Conservation (phyloP, 2,888 invertebrate genomes). For the Drosophila picticornis region DNA sequence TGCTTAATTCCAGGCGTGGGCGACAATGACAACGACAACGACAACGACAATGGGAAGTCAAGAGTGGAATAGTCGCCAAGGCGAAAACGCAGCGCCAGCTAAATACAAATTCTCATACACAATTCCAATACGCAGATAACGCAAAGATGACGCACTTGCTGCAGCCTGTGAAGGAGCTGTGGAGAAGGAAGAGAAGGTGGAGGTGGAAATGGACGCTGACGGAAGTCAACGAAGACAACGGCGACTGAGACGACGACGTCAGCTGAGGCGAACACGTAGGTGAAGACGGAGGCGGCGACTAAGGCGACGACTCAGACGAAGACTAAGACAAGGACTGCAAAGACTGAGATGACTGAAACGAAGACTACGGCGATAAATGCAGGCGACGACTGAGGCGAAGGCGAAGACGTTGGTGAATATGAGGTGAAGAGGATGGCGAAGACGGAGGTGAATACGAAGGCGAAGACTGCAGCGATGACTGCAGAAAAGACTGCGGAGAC, state of each 20-base stretch:
- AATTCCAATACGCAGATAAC: conserved; percentile 25
- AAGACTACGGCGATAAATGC: conserved; percentile 40
- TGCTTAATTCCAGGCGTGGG: conserved; percentile 33
- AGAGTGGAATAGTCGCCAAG: conserved; percentile 37
- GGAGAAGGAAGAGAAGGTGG: conserved; percentile 1
- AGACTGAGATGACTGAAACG: background rate
- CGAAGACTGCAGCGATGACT: conserved; percentile 42
- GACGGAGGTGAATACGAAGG: conserved; percentile 68
- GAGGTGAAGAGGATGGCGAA: conserved; percentile 16
- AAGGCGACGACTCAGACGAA: conserved; percentile 7
- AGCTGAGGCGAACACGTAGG: background rate
- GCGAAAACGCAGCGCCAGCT: conserved; percentile 55
- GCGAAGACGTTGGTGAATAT: conserved; percentile 1
- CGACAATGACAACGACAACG: conserved; percentile 22
- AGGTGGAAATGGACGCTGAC: conserved; percentile 48
- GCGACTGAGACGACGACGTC: conserved; percentile 8
- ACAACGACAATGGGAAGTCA: conserved; percentile 23
- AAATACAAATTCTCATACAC: conserved; percentile 25
- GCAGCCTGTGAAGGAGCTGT: background rate
- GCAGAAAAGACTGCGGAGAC: conserved; percentile 23
- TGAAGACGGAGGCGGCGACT: conserved; percentile 18
- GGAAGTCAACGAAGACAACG: conserved; percentile 71
- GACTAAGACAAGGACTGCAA: conserved; percentile 19
- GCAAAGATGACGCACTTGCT: conserved; percentile 40
- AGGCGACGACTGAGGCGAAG: conserved; percentile 11